These are phyloP conservation scores for Sylvia atricapilla DNA, from an alignment of 2,113 vertebrate species.

Conservation along the genomic window DNA sequence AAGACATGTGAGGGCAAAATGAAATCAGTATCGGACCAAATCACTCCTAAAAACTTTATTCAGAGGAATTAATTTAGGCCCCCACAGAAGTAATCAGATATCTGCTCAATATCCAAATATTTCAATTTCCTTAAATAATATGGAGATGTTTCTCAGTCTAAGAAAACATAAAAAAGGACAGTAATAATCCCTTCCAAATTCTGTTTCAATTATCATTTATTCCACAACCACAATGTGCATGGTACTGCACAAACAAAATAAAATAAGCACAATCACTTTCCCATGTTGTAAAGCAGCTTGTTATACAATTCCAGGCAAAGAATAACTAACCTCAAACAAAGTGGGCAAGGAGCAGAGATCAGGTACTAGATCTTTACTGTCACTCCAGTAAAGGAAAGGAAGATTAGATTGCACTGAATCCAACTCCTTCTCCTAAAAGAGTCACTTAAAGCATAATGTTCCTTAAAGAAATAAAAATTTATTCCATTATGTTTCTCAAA, in stretches of 20 bases:
- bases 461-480: background rate
- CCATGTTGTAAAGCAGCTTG: background rate
- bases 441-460: background rate
- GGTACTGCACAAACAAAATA: background rate
- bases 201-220: background rate
- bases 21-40: background rate
- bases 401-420: background rate
- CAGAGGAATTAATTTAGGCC: background rate
- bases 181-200: conserved; percentile 1
- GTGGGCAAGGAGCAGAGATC: background rate
- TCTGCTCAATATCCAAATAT: background rate
- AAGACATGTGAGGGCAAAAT: background rate
- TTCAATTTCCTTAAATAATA: conserved; percentile 2
- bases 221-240: background rate
- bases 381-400: background rate
- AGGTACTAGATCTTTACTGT: background rate
- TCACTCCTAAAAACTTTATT: background rate
- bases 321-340: background rate
- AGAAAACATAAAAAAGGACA: background rate
- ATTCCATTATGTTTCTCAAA: background rate
- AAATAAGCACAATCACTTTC: background rate
- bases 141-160: background rate
- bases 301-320: background rate
- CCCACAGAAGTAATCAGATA: background rate
- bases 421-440: background rate